Percentiles rank a stretch among this genome's conserved stretches.
Conservation (phyloP, 2,113 vertebrate species). For the Heterocephalus glaber region DNA sequence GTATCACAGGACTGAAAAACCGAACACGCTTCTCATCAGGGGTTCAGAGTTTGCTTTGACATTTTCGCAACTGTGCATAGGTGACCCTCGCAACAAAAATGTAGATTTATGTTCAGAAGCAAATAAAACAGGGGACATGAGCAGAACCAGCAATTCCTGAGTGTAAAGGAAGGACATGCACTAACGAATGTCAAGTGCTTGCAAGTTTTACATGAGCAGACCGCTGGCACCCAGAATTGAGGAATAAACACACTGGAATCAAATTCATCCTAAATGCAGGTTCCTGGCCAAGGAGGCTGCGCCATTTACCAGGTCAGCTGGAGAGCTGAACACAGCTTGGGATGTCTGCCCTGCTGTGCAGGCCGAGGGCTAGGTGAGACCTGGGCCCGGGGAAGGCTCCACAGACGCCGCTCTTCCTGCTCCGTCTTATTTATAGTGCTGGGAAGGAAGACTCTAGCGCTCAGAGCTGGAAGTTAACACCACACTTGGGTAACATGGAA, state of each 20-base stretch:
- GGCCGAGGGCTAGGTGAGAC: constrained; percentile 30
- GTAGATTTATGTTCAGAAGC: background rate
- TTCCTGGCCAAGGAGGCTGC: fast-evolving
- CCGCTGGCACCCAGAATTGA: background rate
- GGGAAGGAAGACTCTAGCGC: constrained; percentile 62
- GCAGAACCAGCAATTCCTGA: background rate
- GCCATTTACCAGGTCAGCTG: background rate
- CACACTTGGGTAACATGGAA: constrained; percentile 67
- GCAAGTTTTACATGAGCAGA: background rate
- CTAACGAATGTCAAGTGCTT: background rate
- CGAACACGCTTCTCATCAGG: background rate
- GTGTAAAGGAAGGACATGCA: fast-evolving
- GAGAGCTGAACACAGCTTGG: background rate
- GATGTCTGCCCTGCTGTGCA: background rate
- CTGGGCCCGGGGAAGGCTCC: constrained; percentile 53
- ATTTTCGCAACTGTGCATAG: background rate
- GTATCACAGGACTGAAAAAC: background rate
- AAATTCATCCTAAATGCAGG: background rate
- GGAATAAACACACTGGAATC: background rate
- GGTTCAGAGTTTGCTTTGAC: constrained; percentile 11
- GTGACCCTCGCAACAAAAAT: background rate
- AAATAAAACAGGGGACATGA: background rate
- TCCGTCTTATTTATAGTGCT: constrained; percentile 61
- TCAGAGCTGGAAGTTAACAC: constrained; percentile 80
- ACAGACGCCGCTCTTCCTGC: constrained; percentile 56